Evolutionary conservation across 2,113 vertebrate species (phyloP), one percentile per base, ranked within the genome.

Genomic region (Mandrillus leucophaeus): DNA sequence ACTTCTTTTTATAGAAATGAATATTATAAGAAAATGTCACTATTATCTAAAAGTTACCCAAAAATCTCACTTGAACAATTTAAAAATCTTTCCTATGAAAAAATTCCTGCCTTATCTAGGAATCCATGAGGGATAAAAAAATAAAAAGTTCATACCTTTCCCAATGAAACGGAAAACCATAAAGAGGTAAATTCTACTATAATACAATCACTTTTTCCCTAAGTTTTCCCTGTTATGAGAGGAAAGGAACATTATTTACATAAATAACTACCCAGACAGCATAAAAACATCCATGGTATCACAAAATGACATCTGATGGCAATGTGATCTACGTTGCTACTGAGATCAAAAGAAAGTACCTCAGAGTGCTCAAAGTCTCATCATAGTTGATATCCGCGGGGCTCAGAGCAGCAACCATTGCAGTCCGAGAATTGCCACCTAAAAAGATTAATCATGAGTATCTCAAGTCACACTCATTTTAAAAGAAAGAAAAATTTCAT

Each of bases 331-430:
- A 30, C 22, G n/a, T 38, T 66, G 68, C 59, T 3, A 61, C 8
- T 25, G 48, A 76, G 16, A 72, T 55, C 3, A 94, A 43, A 72
- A 13, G 0, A 75, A 64, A 93, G 75, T 99, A 99, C 99, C 99
- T 99, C 97, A 99, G 99, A 66, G 99, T 99, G 98, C 99, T 99
- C 96, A 99, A 98, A n/a, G 99, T 99, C 98, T 99, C 99, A 97
- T 99, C 99, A 0, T 99, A 99, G 99, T 99, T 99, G 95, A 99
- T 99, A 92, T 99, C 99, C 96, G 99, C 99, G 6, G 99, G 99
- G 98, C 99, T 99, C 98, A 99, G 98, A 83, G 99, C 99, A 97
- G 99, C 99, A 40, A 99, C 99, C 99, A 99, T 99, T 0, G 99
- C 99, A 61, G 99, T 99, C 97, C 99, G 99, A 52, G 99, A 99